phyloP scores from a whole-genome alignment of 2,113 vertebrate species.

The Romanogobio albipinnatus region DNA sequence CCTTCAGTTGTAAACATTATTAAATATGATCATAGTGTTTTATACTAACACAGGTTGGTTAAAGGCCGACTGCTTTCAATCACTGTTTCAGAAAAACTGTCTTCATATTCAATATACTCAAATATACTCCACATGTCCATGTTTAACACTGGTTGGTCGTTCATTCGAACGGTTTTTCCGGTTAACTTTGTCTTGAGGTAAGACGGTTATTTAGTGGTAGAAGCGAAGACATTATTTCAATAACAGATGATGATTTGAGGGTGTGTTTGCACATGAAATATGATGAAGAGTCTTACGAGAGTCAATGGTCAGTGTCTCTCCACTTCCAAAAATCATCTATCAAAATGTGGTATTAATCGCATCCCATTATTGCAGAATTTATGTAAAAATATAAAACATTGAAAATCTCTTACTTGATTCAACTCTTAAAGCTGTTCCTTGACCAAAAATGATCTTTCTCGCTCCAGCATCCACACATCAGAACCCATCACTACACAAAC shows the following conservation, averaged over 20 bases:
- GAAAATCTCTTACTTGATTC: constrained; percentile 35
- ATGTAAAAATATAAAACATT: background rate
- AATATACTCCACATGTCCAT: too few relatives aligned
- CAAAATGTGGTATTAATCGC: background rate
- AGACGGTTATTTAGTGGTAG: background rate
- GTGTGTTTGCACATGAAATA: background rate
- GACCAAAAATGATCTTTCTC: constrained; percentile 42
- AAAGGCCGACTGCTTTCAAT: background rate
- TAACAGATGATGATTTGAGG: background rate
- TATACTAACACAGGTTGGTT: background rate
- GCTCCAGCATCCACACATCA: constrained; percentile 9
- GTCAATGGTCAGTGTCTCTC: constrained; percentile 46
- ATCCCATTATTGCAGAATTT: background rate
- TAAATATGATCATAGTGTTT: background rate
- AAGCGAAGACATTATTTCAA: background rate
- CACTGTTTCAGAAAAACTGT: background rate
- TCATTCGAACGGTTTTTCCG: background rate
- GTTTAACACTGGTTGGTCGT: background rate
- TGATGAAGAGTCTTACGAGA: constrained; percentile 39
- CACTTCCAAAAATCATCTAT: constrained; percentile 57
- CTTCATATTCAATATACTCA: background rate
- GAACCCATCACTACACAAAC: background rate
- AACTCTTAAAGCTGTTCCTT: constrained; percentile 42
- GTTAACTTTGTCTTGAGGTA: too few relatives aligned
- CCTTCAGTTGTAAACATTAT: background rate